Evolutionary conservation across 2,797 vertebrate genomes (phyloP), one percentile per base, ranked within the genome.

Genomic region (Poeciliopsis gracilis): DNA sequence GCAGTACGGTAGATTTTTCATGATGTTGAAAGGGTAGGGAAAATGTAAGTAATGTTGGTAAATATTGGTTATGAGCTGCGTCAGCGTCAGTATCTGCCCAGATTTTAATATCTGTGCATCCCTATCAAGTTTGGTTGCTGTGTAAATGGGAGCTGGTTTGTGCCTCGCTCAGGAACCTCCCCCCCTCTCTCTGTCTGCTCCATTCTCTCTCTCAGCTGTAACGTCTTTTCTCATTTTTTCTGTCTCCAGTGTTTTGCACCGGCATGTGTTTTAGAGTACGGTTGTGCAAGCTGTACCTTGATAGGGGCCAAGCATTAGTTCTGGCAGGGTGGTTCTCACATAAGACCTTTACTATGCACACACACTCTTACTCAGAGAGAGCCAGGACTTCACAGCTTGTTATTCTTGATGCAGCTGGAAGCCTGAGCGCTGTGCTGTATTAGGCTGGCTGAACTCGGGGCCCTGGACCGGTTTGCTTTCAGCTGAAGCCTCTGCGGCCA

Each of bases 241-340:
- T 76, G 49, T 86, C 84, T 72, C 78, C 82, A 55, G 87, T 90
- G 84, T 89, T 89, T 91, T 90, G 80, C 88, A 88, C 73, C 74
- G 51, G 81, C 86, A 88, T 91, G 91, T 92, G 90, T 90, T 89
- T 90, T 83, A 84, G 85, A 90, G 82, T 82, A 81, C 6, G n/a
- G 83, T 93, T 95, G 91, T 92, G 92, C 89, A 93, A 95, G 92
- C 88, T 92, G 89, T 91, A 93, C 92, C 92, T 93, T 93, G 89
- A 93, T 92, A 89, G 91, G 87, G 92, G 91, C 94, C 92, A 93
- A 93, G 93, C 92, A 93, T 94, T 94, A 93, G 92, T 94, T 94
- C 93, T 93, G 92, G 92, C 89, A 92, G 90, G 84, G 84, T 93
- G 86, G 88, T 91, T 94, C 91, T 91, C 91, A 92, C 90, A 93